phyloP scores from a whole-genome alignment of 2,113 vertebrate genomes.

The Cepphus grylle region DNA sequence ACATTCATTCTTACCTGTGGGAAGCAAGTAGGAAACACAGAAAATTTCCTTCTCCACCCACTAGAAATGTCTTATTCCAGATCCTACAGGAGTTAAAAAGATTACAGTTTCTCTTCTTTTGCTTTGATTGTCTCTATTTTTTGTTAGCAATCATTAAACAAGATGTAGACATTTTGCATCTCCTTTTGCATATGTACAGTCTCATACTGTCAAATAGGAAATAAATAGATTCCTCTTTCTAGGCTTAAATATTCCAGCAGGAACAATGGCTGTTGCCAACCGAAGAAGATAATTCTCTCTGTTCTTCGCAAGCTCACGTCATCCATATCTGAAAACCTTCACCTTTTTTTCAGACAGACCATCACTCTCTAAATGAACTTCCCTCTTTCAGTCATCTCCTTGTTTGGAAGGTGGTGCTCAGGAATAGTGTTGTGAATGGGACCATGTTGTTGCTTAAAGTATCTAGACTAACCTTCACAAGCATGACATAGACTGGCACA shows the following conservation, averaged over 20 bases:
- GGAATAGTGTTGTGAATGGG: not conserved
- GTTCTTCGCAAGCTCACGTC: not conserved
- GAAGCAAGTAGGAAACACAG: not conserved
- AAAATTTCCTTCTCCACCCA: not conserved
- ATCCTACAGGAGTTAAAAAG: not conserved
- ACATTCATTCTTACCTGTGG: not conserved
- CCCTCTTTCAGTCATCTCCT: not conserved
- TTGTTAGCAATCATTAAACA: not conserved
- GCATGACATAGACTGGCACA: not conserved
- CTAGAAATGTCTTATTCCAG: not conserved
- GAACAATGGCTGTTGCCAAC: not conserved
- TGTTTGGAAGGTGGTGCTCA: not conserved
- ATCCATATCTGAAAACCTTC: not conserved
- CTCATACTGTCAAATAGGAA: not conserved
- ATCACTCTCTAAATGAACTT: not conserved
- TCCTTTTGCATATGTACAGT: not conserved
- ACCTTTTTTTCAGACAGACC: not conserved
- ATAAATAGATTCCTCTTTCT: not conserved
- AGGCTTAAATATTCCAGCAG: not conserved
- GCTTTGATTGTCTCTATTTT: not conserved
- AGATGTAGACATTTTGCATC: not conserved
- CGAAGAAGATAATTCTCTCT: not conserved
- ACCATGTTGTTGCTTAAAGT: not conserved
- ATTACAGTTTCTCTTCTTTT: not conserved
- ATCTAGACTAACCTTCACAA: not conserved